These are phyloP conservation scores for Stichodactyla mertensii DNA, from an alignment of 64 coral and sea anemone species.

Conservation along the genomic window DNA sequence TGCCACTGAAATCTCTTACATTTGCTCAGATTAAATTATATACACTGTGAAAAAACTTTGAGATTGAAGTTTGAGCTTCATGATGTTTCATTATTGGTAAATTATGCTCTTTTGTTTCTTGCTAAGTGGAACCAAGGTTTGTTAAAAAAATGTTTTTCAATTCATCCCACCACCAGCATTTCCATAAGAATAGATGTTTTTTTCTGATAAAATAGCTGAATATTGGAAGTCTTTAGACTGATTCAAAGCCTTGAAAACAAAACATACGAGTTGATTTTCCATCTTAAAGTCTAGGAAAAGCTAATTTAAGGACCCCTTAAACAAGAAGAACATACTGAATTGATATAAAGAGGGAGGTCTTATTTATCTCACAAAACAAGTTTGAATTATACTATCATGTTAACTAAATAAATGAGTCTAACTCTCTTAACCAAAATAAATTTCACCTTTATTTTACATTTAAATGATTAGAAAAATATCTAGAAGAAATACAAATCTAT, in stretches of 20 bases:
- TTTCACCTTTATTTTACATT: background rate
- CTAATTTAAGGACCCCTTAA: background rate
- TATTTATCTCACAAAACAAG: too few relatives aligned
- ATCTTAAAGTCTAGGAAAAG: background rate
- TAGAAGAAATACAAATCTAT: background rate
- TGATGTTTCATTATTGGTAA: background rate
- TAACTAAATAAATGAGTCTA: too few relatives aligned
- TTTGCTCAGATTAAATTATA: background rate
- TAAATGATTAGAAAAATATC: background rate
- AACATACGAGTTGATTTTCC: background rate
- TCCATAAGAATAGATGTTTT: background rate
- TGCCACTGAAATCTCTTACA: background rate
- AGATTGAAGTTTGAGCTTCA: background rate
- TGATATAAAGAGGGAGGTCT: too few relatives aligned
- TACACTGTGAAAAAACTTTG: too few relatives aligned
- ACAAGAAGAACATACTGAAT: background rate
- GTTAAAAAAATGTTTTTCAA: background rate
- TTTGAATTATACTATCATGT: too few relatives aligned
- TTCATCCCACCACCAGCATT: background rate
- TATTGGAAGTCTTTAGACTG: background rate
- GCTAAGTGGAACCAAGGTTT: background rate
- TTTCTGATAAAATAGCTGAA: background rate
- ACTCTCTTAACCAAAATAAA: background rate
- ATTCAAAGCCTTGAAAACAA: background rate
- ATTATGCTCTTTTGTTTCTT: background rate